A percentile compares a stretch with the other conserved stretches of the same genome.
Evolutionary conservation across 2,888 invertebrate species (phyloP).

Genomic region (Malachius bipustulatus): DNA sequence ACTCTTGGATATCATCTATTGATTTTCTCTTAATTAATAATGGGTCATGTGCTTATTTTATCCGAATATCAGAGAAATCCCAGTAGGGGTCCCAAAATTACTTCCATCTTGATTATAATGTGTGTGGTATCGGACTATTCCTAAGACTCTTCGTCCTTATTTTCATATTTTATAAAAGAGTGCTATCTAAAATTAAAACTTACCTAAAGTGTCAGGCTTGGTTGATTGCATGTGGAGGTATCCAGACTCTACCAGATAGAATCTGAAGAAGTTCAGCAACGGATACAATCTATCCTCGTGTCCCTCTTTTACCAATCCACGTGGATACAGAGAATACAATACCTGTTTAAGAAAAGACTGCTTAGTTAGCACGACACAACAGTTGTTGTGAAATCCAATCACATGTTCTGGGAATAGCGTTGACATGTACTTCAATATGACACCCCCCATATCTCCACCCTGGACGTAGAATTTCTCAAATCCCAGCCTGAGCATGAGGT

Average conservation of each 20-base stretch:
- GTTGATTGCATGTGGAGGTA: slow-evolving; percentile 73
- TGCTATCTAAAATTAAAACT: too few relatives aligned
- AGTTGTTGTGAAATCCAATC: slow-evolving; percentile 47
- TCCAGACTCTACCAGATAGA: slow-evolving; percentile 42
- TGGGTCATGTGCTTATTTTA: too few relatives aligned
- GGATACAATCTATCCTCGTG: slow-evolving; percentile 46
- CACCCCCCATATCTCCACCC: slow-evolving; percentile 75
- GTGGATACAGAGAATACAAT: slow-evolving; percentile 44
- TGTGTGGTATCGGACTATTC: too few relatives aligned
- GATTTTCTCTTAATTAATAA: too few relatives aligned
- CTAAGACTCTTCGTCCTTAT: too few relatives aligned
- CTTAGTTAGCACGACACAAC: slow-evolving; percentile 30
- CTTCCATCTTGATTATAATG: too few relatives aligned
- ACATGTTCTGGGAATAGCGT: slow-evolving; percentile 49
- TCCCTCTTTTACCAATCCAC: slow-evolving; percentile 43
- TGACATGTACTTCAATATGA: slow-evolving; percentile 50
- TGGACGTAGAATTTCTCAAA: slow-evolving; percentile 56
- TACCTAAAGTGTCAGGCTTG: slow-evolving; percentile 82
- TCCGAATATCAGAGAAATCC: too few relatives aligned
- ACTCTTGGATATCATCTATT: too few relatives aligned
- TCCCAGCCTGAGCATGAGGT: slow-evolving; percentile 59
- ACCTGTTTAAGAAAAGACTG: slow-evolving; percentile 31
- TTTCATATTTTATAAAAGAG: too few relatives aligned
- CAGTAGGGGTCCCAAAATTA: too few relatives aligned
- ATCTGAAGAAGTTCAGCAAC: slow-evolving; percentile 35